Conservation (phyloP, 2,797 vertebrate genomes). For the Pteronotus mesoamericanus region DNA sequence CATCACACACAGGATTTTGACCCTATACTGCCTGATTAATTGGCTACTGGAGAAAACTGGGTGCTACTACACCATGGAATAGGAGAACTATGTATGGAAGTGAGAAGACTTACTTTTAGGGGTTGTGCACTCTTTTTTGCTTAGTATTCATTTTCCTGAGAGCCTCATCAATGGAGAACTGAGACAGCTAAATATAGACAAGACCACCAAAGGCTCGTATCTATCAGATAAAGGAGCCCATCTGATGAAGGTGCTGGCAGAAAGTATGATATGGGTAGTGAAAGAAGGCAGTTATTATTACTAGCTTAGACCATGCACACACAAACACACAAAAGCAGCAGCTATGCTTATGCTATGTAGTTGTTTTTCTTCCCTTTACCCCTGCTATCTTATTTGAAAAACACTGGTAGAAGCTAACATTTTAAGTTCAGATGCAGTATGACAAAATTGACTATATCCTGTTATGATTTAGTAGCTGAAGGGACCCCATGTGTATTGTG, state of each 20-base stretch:
- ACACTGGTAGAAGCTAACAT: neutral
- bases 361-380: neutral
- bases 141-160: neutral
- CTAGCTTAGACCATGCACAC: neutral
- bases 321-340: no score
- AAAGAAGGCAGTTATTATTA: neutral
- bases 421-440: neutral
- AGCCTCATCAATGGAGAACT: neutral
- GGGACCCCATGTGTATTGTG: neutral
- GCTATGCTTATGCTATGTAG: neutral
- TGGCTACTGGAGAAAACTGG: neutral
- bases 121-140: neutral
- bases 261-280: neutral
- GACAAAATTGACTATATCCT: neutral
- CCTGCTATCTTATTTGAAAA: neutral
- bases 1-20: neutral
- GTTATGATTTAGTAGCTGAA: neutral
- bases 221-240: neutral
- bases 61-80: neutral
- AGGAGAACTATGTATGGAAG: neutral
- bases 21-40: neutral
- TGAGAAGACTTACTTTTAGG: neutral
- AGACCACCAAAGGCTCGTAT: neutral
- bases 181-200: neutral
- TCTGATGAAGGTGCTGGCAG: neutral